Base-by-base conservation (phyloP, 2,797 vertebrate species). In the Geotrypetes seraphini region DNA sequence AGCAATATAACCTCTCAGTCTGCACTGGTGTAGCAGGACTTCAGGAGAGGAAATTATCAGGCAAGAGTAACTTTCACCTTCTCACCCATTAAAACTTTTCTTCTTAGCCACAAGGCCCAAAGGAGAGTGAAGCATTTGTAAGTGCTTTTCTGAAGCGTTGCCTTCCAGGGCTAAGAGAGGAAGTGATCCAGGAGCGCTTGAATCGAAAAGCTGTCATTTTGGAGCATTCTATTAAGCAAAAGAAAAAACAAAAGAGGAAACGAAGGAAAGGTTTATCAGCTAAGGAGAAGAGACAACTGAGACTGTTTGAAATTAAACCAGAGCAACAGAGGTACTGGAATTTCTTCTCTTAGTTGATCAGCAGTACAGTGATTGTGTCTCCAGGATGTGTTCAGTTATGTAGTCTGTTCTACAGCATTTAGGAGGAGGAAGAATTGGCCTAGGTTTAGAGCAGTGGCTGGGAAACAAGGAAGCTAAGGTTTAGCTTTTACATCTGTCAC, bases 261-360 rank as follows among this genome's bases (percentile, higher is more conserved):
- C 89, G 65, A 35, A 21, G 72, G 4, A 91, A 83, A 54, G 85
- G 87, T 1, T 79, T 98, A 2, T 92, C 78, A 2, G 84, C 92
- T 24, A 78, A 56, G 39, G 76, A 94, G 51, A 87, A 87, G 47
- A 66, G 85, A 40, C 69, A 67, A 5, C 61, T 91, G 76, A 82
- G 60, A 19, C 60, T 97, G 20, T 96, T 93, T 40, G 74, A 92
- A 25, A 73, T 97, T n/a, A 84, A 88, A 8, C 83, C 88, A 0
- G 83, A 95, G 27, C 81, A 93, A 26, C 91, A 89, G 42, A 90
- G 67, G 92, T 95, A 8, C 21, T n/a, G n/a, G 22, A 6, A 1
- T 12, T 19, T 8, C 3, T 15, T 3, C 11, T 3, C 8, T 3
- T 7, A 5, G 7, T 5, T 16, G 8, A 4, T 7, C 7, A 6